Evolutionary conservation across 2,113 vertebrate species (phyloP).

Genomic region (Marcusenius ussheri): DNA sequence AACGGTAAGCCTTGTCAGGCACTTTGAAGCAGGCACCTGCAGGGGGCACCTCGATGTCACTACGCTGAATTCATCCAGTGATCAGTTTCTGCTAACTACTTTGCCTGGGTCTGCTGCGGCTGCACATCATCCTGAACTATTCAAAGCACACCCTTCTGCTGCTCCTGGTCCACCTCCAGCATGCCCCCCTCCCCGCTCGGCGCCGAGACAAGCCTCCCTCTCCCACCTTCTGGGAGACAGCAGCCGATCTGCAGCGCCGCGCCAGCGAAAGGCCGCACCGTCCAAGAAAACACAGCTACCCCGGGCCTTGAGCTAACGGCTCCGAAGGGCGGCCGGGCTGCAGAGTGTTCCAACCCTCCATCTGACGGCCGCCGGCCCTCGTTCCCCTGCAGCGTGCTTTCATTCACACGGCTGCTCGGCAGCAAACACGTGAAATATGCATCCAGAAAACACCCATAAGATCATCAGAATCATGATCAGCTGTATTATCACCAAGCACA

Average conservation of each 20-base stretch:
- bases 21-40: not conserved
- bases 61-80: not conserved
- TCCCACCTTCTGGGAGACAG: not conserved
- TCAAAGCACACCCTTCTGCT: not conserved
- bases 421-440: not conserved
- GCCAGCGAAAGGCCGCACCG: not conserved
- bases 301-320: not conserved
- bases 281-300: not conserved
- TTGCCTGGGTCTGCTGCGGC: not conserved
- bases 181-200: not conserved
- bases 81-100: not conserved
- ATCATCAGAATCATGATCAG: not conserved
- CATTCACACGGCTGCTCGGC: not conserved
- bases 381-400: not conserved
- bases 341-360: not conserved
- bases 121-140: not conserved
- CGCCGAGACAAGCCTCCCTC: not conserved
- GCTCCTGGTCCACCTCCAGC: not conserved
- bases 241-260: not conserved
- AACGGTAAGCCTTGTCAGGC: not conserved
- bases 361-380: not conserved
- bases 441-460: not conserved
- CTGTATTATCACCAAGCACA: not conserved
- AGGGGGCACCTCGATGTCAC: not conserved
- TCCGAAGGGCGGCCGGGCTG: not conserved